Evolutionary conservation across 2,888 invertebrate species (phyloP), one percentile per base, ranked within the genome.

Genomic region (Nomada ruficornis): DNA sequence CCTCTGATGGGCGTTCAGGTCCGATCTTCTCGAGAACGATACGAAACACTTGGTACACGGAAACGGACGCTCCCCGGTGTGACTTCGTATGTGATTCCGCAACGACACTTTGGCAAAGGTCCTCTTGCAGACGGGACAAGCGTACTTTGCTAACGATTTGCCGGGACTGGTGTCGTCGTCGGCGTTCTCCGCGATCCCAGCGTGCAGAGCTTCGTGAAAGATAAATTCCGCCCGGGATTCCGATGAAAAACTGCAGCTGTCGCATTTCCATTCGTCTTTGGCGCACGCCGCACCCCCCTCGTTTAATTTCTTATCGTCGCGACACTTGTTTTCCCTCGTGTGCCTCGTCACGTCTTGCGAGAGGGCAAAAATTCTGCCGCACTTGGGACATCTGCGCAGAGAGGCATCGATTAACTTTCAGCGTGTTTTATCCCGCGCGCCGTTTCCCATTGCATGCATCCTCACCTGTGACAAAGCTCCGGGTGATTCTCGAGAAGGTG

Each of bases 311-410:
- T 69, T 63, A 20, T 85, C 80, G 3, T 54, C 42, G 20, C 55
- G 29, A 91, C 95, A 97, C 3, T 95, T 94, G 81, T 96, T 96
- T 80, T 94, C 94, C 77, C 96, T 94, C n/a, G 96, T 95, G 91
- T 98, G 98, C 15, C 95, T 95, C 0, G 96, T 95, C 15, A 97
- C 95, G 90, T 97, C 97, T 94, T 97, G 97, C 1, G 96, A 95
- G 0, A 97, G 94, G 0, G 95, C 95, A 91, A 97, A 97, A 15
- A 94, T 94, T 91, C 95, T 94, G 0, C 97, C 97, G 89, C 98
- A 98, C 87, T 95, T 95, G 0, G 96, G 95, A 91, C 98, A 98
- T 76, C 96, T 96, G 93, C 26, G 70, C 10, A 23, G 44, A 15
- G 26, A 42, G 65, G n/a, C 20, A 63, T 69, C 63, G 63, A 52